phyloP scores from a whole-genome alignment of 2,888 invertebrate genomes.

The Drosophila atripex region DNA sequence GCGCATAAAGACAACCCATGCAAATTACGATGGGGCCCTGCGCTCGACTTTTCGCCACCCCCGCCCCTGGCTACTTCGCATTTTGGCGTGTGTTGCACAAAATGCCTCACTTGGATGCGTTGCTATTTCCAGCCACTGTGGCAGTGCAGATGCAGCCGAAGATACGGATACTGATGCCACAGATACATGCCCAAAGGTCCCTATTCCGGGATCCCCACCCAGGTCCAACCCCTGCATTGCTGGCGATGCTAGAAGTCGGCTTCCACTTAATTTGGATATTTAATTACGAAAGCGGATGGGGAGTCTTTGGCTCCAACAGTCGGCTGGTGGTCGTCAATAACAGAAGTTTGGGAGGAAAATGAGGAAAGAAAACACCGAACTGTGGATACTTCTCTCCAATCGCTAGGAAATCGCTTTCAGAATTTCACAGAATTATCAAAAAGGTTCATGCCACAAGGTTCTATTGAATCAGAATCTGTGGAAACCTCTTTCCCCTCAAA shows the following conservation, averaged over 20 bases:
- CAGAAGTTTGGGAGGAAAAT: not conserved
- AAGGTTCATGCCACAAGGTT: not conserved
- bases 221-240: constrained; percentile 74
- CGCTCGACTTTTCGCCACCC: constrained; percentile 4
- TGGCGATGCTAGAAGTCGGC: constrained; percentile 39
- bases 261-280: constrained; percentile 65
- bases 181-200: constrained; percentile 33
- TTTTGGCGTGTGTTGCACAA: constrained; percentile 77
- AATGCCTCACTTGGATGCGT: constrained; percentile 73
- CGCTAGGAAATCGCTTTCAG: too few relatives aligned
- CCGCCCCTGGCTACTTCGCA: constrained; percentile 27
- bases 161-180: constrained; percentile 27
- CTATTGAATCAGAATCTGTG: not conserved
- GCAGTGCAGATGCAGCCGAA: constrained; percentile 20
- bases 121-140: constrained; percentile 54
- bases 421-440: too few relatives aligned
- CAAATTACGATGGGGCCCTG: constrained; percentile 49
- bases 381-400: constrained; percentile 1
- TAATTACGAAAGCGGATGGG: constrained; percentile 48
- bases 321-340: constrained; percentile 46
- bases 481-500: not conserved
- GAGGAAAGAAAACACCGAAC: not conserved
- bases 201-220: constrained; percentile 17
- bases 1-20: constrained; percentile 41
- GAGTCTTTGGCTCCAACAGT: constrained; percentile 7